Evolutionary conservation across 2,888 invertebrate genomes (phyloP), one percentile per base, ranked within the genome.

Genomic region (Parnassius smintheus): DNA sequence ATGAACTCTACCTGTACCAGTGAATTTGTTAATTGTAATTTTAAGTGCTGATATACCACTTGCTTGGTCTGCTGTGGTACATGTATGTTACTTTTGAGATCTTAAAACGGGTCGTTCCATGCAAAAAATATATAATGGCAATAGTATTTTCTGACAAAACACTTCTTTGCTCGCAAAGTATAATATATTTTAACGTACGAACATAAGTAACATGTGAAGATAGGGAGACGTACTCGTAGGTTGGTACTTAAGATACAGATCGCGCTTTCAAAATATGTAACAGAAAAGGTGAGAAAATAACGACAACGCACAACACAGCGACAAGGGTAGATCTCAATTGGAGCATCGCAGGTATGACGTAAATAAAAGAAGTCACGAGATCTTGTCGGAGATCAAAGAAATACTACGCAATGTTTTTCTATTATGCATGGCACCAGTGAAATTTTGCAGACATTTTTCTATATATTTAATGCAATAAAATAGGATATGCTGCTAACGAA

Each of bases 181-280:
- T 11, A 41, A 50, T 11, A 50, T 35, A 11, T 50, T 50, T 18
- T 41, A 9, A 57, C n/a, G 18, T 51, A 18, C 25, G 35, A 46
- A 35, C 25, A 10, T 57, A 50, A 49, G 22, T 41, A 60, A 41
- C 13, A 10, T 50, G 18, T 18, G 49, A 55, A 55, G 44, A 55
- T 49, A 42, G 42, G 10, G 25, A 53, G 9, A 11, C 11, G 11
- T 11, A 44, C 44, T 9, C 18, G 49, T 45, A 61, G 10, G 61
- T 45, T 12, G 41, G 55, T 50, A 61, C 56, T 61, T 51, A 56
- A 56, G 46, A 61, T 56, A 56, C 18, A n/a, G 18, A 56, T 56
- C 61, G 61, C 44, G 51, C 41, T 11, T 56, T 35, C 51, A 18
- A 25, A 35, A 56, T 10, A 46, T 52, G 52, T 52, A 52, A 56